Evolutionary conservation across 2,113 vertebrate genomes (phyloP).

Genomic region (Tychaedon coryphoeus): DNA sequence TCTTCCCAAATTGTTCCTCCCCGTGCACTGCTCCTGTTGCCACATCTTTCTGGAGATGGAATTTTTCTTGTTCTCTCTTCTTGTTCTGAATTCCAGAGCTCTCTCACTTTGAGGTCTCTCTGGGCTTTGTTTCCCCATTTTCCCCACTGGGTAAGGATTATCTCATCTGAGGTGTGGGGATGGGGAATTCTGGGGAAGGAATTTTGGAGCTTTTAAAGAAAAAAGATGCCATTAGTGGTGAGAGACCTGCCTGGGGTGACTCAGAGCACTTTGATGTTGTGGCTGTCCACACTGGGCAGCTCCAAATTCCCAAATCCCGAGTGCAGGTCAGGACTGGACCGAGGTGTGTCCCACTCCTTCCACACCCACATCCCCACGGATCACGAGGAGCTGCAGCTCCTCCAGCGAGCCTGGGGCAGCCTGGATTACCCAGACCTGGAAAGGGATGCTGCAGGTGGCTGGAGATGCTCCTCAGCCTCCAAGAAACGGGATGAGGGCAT

Average conservation of each 20-base stretch:
- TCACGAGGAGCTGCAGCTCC: background rate
- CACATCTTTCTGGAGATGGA: background rate
- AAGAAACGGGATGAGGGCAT: background rate
- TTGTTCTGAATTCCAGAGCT: background rate
- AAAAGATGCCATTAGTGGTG: background rate
- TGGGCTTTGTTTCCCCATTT: background rate
- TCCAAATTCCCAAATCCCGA: background rate
- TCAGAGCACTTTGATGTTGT: background rate
- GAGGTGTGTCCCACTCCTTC: accelerated
- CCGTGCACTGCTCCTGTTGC: background rate
- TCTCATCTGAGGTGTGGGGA: background rate
- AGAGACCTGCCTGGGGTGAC: background rate
- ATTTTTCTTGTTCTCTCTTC: background rate
- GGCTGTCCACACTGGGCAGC: background rate
- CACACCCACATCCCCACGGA: accelerated
- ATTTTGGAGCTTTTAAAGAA: background rate
- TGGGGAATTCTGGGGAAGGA: background rate
- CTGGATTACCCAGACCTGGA: background rate
- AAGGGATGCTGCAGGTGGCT: background rate
- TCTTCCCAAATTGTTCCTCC: background rate
- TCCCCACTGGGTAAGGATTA: background rate
- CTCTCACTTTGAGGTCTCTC: background rate
- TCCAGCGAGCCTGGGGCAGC: accelerated
- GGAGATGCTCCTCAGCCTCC: background rate
- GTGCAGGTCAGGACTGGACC: background rate